Evolutionary conservation across 2,888 invertebrate species (phyloP), one percentile per base, ranked within the genome.

Genomic region (Philonicus albiceps): DNA sequence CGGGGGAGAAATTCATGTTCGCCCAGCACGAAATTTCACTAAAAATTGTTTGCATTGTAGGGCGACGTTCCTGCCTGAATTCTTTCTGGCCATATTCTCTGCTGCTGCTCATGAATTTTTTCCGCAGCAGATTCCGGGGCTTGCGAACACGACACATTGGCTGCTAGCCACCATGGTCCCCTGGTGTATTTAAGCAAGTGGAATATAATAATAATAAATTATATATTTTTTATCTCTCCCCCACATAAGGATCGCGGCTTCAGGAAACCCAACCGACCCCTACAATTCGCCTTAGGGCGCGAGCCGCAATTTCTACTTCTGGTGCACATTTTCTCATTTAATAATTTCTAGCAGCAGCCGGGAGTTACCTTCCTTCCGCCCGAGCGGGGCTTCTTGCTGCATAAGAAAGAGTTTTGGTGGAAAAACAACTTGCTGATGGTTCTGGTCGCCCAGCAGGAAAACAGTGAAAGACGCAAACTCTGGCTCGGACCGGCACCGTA

Each of bases 181-280:
- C 92, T 91, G 91, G 90, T 92, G 90, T 89, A 91, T 91, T 92
- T 92, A 91, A 91, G 91, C 91, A 92, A 92, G 90, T 91, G 90
- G 91, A 91, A 92, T 92, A 92, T 91, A 92, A 92, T 91, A 91
- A 91, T 91, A 91, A 91, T 92, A 92, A 92, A 91, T 92, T 92
- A 92, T 92, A 92, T 91, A 92, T 91, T 91, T 91, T 88, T 89
- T 88, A 91, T 90, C 90, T 90, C 89, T 89, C 87, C 89, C 87
- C 86, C 87, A 27, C 64, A 64, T 64, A 64, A 64, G 64, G 27
- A 64, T 22, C 11, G 19, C 19, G 27, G 64, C 27, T 64, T 64
- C 64, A 64, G 27, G 27, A 64, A 64, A 2, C 64, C 27, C 5
- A 27, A 8, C 1, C 55, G 22, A 55, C 73, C 73, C 19, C 27